phyloP scores from a whole-genome alignment of 2,888 invertebrate species.

The Tuta absoluta region DNA sequence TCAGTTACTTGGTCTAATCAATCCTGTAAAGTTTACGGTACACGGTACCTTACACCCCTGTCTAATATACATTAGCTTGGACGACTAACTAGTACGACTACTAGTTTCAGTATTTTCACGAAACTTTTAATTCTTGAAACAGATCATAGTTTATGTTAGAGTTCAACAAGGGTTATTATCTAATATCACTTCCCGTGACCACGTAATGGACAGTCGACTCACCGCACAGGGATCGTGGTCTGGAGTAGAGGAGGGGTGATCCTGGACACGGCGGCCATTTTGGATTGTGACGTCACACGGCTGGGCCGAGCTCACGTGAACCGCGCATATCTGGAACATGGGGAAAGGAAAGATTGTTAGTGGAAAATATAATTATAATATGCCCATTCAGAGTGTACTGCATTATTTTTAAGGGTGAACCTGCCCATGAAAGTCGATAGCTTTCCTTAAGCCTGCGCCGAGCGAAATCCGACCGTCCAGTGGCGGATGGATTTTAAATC shows the following conservation, averaged over 20 bases:
- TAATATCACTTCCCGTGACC: slow-evolving; percentile 49
- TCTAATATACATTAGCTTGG: too few species aligned
- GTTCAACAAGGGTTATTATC: slow-evolving; percentile 34
- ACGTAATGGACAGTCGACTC: slow-evolving; percentile 38
- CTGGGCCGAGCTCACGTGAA: slow-evolving; percentile 61
- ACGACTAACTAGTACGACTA: neutral
- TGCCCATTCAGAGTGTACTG: too few species aligned
- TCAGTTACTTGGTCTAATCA: too few species aligned
- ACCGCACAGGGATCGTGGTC: slow-evolving; percentile 32
- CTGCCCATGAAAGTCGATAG: too few species aligned
- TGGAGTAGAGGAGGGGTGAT: neutral
- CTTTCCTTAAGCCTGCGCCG: too few species aligned
- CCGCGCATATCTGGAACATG: slow-evolving; percentile 70
- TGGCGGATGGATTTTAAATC: too few species aligned
- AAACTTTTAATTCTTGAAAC: neutral
- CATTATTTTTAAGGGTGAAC: too few species aligned
- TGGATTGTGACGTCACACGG: slow-evolving; percentile 47
- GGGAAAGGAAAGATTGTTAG: neutral
- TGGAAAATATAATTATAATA: too few species aligned
- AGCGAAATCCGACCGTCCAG: too few species aligned
- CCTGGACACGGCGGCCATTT: slow-evolving; percentile 26
- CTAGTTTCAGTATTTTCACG: neutral
- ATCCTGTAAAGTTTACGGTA: too few species aligned
- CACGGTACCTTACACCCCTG: too few species aligned
- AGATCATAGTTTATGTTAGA: slow-evolving; percentile 36